A percentile compares a stretch with the other conserved stretches of the same genome.
phyloP scores from a whole-genome alignment of 2,888 invertebrate species.

The Cartodere bifasciata region DNA sequence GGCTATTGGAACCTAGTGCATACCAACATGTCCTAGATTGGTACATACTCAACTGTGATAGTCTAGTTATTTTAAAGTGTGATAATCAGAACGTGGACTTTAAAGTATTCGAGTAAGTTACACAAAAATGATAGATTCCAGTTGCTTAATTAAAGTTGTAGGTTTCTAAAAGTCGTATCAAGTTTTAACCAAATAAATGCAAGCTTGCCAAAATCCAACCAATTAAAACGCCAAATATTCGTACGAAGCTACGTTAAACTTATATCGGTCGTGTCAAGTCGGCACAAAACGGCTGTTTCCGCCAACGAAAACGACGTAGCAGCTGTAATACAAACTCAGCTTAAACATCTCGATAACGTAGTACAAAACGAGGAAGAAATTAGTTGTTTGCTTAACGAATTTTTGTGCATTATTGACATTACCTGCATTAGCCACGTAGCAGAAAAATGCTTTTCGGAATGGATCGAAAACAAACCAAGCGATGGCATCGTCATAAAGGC shows the following conservation, averaged over 20 bases:
- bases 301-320: conserved; percentile 38
- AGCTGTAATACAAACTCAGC: conserved; percentile 36
- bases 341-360: conserved; percentile 40
- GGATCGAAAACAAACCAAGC: conserved; percentile 38
- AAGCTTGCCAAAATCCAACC: no score
- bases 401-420: conserved; percentile 33
- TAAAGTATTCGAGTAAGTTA: conserved; percentile 44
- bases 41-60: conserved; percentile 62
- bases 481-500: conserved; percentile 37
- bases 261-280: conserved; percentile 40
- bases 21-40: conserved; percentile 58
- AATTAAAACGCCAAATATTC: conserved; percentile 50
- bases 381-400: conserved; percentile 38
- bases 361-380: conserved; percentile 37
- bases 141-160: not conserved
- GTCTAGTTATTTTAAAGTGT: conserved; percentile 47
- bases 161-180: no score
- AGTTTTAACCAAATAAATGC: no score
- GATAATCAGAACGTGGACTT: conserved; percentile 44
- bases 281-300: conserved; percentile 38
- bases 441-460: conserved; percentile 31
- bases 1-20: conserved; percentile 44
- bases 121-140: not conserved
- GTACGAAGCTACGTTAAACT: conserved; percentile 47
- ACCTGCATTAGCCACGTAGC: conserved; percentile 25